Percentiles rank a stretch among this genome's conserved stretches.
phyloP scores from a whole-genome alignment of 2,888 invertebrate species.

The Hartigia nigra region DNA sequence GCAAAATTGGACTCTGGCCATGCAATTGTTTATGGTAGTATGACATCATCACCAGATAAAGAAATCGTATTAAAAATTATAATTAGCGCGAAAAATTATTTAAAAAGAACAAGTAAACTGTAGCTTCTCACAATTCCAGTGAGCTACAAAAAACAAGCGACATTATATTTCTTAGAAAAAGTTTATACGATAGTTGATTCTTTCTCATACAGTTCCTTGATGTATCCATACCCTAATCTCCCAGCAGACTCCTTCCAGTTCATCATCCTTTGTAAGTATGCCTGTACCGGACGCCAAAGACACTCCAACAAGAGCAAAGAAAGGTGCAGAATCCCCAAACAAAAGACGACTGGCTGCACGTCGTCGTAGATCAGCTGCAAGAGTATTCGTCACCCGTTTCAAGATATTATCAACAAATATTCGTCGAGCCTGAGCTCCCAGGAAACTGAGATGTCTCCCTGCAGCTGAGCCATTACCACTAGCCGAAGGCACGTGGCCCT shows the following conservation, averaged over 20 bases:
- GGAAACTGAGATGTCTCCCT: conserved; percentile 54
- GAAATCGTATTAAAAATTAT: background rate
- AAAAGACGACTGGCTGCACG: conserved; percentile 73
- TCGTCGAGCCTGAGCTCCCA: conserved; percentile 73
- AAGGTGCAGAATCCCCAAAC: conserved; percentile 78
- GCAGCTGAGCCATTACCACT: conserved; percentile 43
- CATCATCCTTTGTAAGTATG: conserved; percentile 80
- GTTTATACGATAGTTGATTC: background rate
- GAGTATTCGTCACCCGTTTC: conserved; percentile 75
- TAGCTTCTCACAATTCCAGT: background rate
- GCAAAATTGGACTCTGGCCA: conserved; percentile 1
- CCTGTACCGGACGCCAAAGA: conserved; percentile 80
- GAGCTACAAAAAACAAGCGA: background rate
- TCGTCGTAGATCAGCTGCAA: conserved; percentile 73
- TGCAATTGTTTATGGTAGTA: background rate
- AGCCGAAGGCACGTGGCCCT: conserved; percentile 56
- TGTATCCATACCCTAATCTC: conserved; percentile 74
- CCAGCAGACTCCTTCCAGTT: conserved; percentile 81
- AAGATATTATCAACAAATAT: conserved; percentile 78
- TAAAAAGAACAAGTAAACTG: background rate
- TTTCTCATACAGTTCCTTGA: background rate
- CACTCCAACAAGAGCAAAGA: conserved; percentile 80
- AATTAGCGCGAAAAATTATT: background rate
- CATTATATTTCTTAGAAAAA: background rate
- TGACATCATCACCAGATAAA: background rate